Evolutionary conservation across 2,888 invertebrate species (phyloP).

Genomic region (Dioctria rufipes): DNA sequence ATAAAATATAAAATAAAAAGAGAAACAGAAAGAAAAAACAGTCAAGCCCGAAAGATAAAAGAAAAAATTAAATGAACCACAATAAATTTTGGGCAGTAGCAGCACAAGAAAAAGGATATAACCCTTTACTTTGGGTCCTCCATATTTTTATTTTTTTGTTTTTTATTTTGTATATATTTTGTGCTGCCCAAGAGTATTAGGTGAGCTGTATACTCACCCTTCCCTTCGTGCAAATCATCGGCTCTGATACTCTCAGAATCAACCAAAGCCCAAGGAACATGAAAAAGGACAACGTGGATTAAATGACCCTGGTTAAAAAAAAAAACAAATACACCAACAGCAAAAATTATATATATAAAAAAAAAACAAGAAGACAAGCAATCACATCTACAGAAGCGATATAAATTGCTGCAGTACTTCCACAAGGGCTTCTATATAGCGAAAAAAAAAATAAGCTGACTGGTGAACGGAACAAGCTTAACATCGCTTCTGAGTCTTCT

Average conservation of each 20-base stretch:
- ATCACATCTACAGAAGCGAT: constrained; percentile 23
- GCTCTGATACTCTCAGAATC: constrained; percentile 27
- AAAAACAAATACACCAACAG: background rate
- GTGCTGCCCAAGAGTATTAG: background rate
- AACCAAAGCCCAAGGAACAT: constrained; percentile 28
- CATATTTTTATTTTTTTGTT: too few species aligned
- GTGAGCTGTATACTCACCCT: background rate
- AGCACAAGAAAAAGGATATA: constrained; percentile 41
- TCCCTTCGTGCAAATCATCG: constrained; percentile 32
- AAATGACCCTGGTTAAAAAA: constrained; percentile 39
- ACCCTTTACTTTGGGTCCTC: constrained; percentile 35
- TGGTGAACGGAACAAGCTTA: constrained; percentile 19
- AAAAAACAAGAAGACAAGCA: constrained; percentile 16
- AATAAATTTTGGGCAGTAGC: constrained; percentile 56
- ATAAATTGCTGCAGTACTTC: background rate
- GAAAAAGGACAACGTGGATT: constrained; percentile 53
- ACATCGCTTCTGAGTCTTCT: constrained; percentile 6
- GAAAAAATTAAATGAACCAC: constrained; percentile 59
- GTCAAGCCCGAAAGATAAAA: constrained; percentile 56
- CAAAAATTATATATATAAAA: too few species aligned
- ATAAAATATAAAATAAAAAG: constrained; percentile 39
- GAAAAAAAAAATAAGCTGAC: background rate
- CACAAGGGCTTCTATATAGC: background rate
- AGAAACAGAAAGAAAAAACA: constrained; percentile 16
- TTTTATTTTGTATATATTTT: background rate